Conservation (phyloP, 2,888 invertebrate genomes). For the Deroplatys truncata region DNA sequence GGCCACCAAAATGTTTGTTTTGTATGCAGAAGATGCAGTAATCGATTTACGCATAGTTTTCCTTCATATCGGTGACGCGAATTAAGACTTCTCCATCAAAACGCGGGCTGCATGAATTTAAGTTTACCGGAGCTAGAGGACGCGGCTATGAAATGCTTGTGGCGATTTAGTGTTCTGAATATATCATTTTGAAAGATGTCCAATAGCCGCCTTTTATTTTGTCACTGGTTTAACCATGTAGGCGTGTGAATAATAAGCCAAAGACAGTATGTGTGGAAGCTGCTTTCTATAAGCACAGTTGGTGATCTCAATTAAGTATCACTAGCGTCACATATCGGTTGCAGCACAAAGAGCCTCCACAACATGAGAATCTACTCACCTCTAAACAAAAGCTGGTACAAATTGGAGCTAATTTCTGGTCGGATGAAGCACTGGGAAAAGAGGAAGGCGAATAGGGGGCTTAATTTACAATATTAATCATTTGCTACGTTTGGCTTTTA, state of each 20-base stretch:
- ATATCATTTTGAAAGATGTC: too few relatives aligned
- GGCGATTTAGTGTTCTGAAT: too few relatives aligned
- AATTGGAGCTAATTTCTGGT: slow-evolving; percentile 15
- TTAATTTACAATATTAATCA: slow-evolving; percentile 21
- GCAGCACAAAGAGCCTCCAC: background rate
- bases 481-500: slow-evolving; percentile 13
- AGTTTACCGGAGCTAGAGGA: too few relatives aligned
- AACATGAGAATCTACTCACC: slow-evolving; percentile 15
- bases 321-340: background rate
- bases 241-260: background rate
- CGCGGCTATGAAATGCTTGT: too few relatives aligned
- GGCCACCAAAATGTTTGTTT: too few relatives aligned
- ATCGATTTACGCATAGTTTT: too few relatives aligned
- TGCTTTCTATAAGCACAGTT: background rate
- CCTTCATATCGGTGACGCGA: too few relatives aligned
- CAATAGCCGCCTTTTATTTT: background rate
- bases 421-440: background rate
- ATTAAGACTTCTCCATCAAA: too few relatives aligned
- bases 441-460: background rate
- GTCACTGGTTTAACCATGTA: background rate
- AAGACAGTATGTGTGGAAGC: background rate
- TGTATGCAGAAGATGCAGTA: too few relatives aligned
- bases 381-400: slow-evolving; percentile 13
- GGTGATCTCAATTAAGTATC: background rate
- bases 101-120: too few relatives aligned